Evolutionary conservation across 1,140 invertebrate genomes (phyloP), one percentile per base, ranked within the genome.

Genomic region (Brachionus sp.): DNA sequence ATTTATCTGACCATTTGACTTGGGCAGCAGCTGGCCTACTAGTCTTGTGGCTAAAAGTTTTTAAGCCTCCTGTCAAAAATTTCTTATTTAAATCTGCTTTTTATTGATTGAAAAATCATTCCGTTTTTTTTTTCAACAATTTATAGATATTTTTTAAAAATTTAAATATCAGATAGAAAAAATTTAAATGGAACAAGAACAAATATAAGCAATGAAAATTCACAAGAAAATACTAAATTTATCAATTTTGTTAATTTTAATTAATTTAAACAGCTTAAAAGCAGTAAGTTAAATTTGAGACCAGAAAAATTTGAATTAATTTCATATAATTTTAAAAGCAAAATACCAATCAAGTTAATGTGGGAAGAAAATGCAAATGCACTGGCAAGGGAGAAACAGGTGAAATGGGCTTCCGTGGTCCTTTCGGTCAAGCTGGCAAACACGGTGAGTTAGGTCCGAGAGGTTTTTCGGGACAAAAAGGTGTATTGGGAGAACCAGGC

Each of bases 391-490:
- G 82, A 44, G 82, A 83, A 75, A 62, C 19, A 16, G 70, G 73
- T 83, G 93, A 10, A 90, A 89, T 85, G 91, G 92, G 75, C 92
- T 92, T n/a, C 87, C 90, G 7, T 90, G 90, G 84, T 92, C 92
- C 46, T 12, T 29, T 25, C 6, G 83, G 83, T 62, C 44, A 44
- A 42, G 53, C 57, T 23, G 83, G 83, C 9, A 39, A 33, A 77
- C 73, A 68, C 16, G 83, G 83, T 35, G 68, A 91, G 12, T n/a
- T 53, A 29, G 83, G 83, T 39, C 44, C 12, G 23, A 10, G 35
- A 57, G 77, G 77, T 29, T 42, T 44, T 62, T 10, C 25, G 12
- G 77, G 77, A 4, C 3, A n/a, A 57, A 80, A 64, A 80, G 77
- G 77, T 16, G 57, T 39, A 37, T 7, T 1, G n/a, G 77, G 77